Conservation (phyloP, 2,113 vertebrate genomes). For the Setophaga kirtlandii region DNA sequence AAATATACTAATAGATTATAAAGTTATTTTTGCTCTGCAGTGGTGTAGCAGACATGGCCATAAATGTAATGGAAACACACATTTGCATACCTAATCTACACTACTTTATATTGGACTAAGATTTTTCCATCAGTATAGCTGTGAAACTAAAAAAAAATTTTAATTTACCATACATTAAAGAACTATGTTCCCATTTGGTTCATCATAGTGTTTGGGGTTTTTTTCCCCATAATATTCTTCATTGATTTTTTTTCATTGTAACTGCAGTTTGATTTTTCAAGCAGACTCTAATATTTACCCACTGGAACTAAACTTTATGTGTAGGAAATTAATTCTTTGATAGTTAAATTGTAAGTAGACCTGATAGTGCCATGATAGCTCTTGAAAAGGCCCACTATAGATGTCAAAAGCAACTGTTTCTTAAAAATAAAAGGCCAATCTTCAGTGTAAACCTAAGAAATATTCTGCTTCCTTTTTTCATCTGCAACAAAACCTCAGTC, state of each 20-base stretch:
- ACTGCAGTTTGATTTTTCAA: not conserved
- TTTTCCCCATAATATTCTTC: not conserved
- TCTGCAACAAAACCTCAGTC: not conserved
- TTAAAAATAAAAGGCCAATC: not conserved
- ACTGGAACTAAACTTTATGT: not conserved
- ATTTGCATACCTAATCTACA: not conserved
- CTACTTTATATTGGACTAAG: not conserved
- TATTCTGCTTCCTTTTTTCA: not conserved
- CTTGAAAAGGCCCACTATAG: not conserved
- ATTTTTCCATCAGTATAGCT: not conserved
- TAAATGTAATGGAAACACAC: not conserved
- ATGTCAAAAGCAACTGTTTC: not conserved
- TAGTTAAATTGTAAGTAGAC: not conserved
- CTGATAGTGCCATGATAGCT: not conserved
- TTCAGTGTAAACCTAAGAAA: not conserved
- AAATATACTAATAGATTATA: not conserved
- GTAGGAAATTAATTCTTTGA: conserved; percentile 20
- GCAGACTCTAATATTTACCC: not conserved
- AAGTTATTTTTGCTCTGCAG: not conserved
- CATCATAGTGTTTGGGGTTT: not conserved
- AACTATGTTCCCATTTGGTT: not conserved
- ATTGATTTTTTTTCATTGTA: not conserved
- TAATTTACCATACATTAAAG: not conserved
- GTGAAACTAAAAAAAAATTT: not conserved
- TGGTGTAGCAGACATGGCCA: not conserved